Evolutionary conservation across 2,113 vertebrate genomes (phyloP).

Genomic region (Hippocampus zosterae): DNA sequence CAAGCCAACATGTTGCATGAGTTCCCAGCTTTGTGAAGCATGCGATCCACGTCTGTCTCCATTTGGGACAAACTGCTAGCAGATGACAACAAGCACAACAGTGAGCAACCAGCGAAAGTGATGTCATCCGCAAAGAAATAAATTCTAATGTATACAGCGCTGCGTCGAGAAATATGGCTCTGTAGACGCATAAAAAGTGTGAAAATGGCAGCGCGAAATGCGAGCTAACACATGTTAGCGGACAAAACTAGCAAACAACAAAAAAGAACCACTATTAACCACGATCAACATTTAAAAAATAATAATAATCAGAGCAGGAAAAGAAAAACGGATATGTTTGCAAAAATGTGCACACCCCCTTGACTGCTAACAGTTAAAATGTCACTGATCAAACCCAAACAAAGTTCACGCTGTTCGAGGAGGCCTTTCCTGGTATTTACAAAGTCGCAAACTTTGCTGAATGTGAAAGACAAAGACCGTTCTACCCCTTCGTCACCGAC

Average conservation of each 20-base stretch:
- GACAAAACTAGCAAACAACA: not conserved
- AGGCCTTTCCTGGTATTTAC: not conserved
- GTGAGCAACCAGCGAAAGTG: constrained; percentile 60
- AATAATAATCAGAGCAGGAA: not conserved
- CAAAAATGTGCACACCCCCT: not conserved
- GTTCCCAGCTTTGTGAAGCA: constrained; percentile 67
- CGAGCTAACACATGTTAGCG: not conserved
- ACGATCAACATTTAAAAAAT: no score
- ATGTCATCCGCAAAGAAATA: constrained; percentile 58
- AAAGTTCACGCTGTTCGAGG: not conserved
- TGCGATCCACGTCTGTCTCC: constrained; percentile 63
- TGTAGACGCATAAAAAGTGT: not conserved
- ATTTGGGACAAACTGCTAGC: constrained; percentile 66
- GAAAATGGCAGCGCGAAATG: not conserved
- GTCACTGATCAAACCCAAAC: not conserved
- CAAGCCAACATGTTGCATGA: constrained; percentile 59
- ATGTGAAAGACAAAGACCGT: not conserved
- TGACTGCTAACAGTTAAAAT: not conserved
- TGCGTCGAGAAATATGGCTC: not conserved
- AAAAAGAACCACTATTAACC: no score
- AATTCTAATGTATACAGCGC: constrained; percentile 11
- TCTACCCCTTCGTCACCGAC: not conserved
- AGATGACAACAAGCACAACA: constrained; percentile 68
- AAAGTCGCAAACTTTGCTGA: not conserved
- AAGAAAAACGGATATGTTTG: not conserved